Base-by-base conservation (phyloP, 1,140 invertebrate genomes). In the Apis dorsata region DNA sequence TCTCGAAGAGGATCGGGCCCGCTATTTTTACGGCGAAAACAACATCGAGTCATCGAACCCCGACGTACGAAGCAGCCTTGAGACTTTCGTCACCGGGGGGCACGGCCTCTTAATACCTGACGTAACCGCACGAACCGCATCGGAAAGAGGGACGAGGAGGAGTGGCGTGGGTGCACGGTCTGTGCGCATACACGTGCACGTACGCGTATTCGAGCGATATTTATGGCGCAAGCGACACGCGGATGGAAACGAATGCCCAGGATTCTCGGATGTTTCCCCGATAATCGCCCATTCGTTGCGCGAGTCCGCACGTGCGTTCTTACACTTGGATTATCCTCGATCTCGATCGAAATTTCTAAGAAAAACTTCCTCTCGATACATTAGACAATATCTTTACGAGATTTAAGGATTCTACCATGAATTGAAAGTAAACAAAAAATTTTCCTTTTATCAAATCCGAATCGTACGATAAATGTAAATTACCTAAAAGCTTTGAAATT, bases 41-140 rank as follows among this genome's bases (percentile, higher is more conserved):
- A 68, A 68, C 68, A 72, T 44, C 86, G 76, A 88, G 86, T 88
- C 86, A 85, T 87, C 86, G 86, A 82, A 88, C 88, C 66, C 69
- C 74, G 80, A 69, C 66, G 81, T 79, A 85, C 83, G 73, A 79
- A 62, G 72, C 75, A 84, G 83, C 90, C 88, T 90, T 89, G 89
- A 86, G 84, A 86, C 81, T 89, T 89, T 90, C 89, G 87, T 90
- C 89, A 86, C 84, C 84, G 76, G 63, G 68, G 66, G 89, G 76
- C 81, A 82, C 79, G 78, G 84, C 87, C 85, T 85, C 89, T 90
- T 83, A 72, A 86, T 86, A 86, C 84, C 83, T 90, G 88, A 90
- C 89, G 89, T 90, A 90, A 90, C 83, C 82, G 81, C 78, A 83
- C 76, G 84, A 83, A 83, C 57, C 49, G 66, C 78, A 72, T 34